These are phyloP conservation scores for Zosterops borbonicus DNA, from an alignment of 2,113 vertebrate species.

Conservation along the genomic window DNA sequence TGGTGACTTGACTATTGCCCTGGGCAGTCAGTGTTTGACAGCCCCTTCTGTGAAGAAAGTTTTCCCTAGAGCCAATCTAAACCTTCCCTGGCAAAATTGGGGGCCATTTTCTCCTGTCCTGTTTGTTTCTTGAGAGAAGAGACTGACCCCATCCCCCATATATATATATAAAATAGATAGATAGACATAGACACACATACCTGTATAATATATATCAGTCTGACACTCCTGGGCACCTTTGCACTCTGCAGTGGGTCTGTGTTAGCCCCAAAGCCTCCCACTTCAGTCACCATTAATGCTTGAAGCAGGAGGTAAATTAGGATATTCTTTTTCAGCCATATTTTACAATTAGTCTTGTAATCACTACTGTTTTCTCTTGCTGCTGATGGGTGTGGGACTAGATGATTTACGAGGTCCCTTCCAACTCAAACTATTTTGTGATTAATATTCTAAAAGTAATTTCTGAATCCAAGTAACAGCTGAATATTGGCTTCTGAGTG, in stretches of 20 bases:
- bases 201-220: too few relatives aligned
- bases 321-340: rapidly evolving
- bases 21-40: neutral
- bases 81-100: neutral
- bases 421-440: neutral
- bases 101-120: neutral
- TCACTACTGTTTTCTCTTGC: neutral
- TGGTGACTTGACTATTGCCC: neutral
- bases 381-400: neutral
- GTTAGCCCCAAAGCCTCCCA: neutral
- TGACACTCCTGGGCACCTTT: neutral
- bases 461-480: neutral
- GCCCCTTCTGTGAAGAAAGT: neutral
- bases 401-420: neutral
- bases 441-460: neutral
- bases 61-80: neutral
- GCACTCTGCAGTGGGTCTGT: rapidly evolving
- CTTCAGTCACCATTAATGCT: rapidly evolving
- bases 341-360: too few relatives aligned
- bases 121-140: neutral
- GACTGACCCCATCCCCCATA: neutral
- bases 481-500: neutral
- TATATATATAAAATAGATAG: too few relatives aligned
- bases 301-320: too few relatives aligned
- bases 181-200: too few relatives aligned